phyloP scores from a whole-genome alignment of 1,140 invertebrate genomes.

The Centruroides sculpturatus region DNA sequence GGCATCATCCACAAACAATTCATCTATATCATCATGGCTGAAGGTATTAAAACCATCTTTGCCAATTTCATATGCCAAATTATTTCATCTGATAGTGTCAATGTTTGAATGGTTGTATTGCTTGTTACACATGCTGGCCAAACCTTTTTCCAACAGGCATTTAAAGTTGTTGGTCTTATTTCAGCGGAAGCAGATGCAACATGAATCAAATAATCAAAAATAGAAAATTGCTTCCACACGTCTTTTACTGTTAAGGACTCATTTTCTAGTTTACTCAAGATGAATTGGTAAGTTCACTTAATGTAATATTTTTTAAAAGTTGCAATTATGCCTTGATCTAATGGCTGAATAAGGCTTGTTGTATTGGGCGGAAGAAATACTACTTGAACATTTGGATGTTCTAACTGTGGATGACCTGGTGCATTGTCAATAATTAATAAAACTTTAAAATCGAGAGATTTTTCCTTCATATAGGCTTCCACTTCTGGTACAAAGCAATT shows the following conservation, averaged over 20 bases:
- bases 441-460: slow-evolving; percentile 13
- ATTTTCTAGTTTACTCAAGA: background rate
- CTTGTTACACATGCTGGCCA: background rate
- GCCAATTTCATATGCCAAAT: too few relatives aligned
- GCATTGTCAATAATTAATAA: slow-evolving; percentile 17
- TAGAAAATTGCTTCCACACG: background rate
- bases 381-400: slow-evolving; percentile 12
- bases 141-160: background rate
- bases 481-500: slow-evolving; percentile 10
- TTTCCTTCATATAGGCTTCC: slow-evolving; percentile 6
- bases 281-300: background rate
- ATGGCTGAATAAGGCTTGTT: slow-evolving; percentile 13
- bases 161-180: background rate
- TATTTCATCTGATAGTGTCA: background rate
- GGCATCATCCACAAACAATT: too few relatives aligned
- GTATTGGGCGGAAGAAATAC: slow-evolving; percentile 13
- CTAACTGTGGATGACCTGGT: background rate
- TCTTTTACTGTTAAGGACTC: background rate
- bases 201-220: background rate
- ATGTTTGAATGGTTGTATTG: background rate
- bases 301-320: slow-evolving; percentile 14
- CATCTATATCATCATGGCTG: too few relatives aligned
- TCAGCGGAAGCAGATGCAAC: background rate
- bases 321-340: slow-evolving; percentile 15
- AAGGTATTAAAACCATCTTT: too few relatives aligned